These are phyloP conservation scores for Phylloscopus whistleri DNA, from an alignment of 2,113 vertebrate genomes.

Conservation along the genomic window DNA sequence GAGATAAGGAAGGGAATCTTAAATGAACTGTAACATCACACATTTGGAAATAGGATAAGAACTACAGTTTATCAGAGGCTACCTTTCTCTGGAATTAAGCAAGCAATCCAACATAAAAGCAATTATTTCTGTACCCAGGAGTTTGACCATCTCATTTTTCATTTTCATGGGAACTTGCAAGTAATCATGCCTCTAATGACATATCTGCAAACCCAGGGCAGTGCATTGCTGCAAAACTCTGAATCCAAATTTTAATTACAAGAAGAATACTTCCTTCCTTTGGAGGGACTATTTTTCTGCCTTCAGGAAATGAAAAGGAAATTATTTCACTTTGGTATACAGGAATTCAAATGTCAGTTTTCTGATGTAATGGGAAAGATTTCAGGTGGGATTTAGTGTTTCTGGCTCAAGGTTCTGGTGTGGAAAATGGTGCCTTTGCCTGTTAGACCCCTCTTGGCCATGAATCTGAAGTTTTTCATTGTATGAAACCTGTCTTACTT, in stretches of 20 bases:
- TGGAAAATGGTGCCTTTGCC: neutral
- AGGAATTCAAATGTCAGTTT: neutral
- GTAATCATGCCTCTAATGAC: neutral
- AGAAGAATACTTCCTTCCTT: neutral
- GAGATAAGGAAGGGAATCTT: neutral
- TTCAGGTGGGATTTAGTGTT: neutral
- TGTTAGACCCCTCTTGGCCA: neutral
- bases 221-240: neutral
- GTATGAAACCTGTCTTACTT: neutral
- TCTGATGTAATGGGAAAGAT: neutral
- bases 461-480: neutral
- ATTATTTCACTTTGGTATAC: neutral
- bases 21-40: neutral
- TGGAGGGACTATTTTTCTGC: neutral
- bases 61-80: neutral
- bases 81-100: neutral
- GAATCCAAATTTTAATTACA: neutral
- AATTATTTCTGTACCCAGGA: neutral
- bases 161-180: neutral
- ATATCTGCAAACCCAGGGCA: neutral
- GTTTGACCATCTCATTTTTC: conserved; percentile 6
- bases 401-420: neutral
- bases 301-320: conserved; percentile 23
- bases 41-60: neutral
- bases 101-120: neutral